Conservation (phyloP, 2,113 vertebrate species). For the Lamprotornis superbus region DNA sequence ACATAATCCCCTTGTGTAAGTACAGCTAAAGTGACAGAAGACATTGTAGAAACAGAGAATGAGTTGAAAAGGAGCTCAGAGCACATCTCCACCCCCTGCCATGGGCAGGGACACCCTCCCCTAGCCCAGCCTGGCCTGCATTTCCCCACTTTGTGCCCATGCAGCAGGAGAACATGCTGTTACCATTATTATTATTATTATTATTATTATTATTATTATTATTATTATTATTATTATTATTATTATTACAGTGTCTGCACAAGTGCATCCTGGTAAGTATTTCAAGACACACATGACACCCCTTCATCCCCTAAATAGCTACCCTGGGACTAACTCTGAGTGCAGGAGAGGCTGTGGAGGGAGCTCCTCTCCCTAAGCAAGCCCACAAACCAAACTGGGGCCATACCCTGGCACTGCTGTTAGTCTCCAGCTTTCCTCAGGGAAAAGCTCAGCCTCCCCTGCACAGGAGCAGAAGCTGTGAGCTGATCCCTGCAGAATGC, state of each 20-base stretch:
- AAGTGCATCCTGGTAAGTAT: neutral
- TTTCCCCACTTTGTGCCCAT: neutral
- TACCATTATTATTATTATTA: neutral
- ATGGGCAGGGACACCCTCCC: neutral
- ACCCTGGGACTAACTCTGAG: neutral
- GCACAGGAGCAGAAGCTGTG: neutral
- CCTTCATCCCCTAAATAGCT: neutral
- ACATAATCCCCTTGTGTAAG: neutral
- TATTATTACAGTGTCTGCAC: neutral
- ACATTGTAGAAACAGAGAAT: rapidly evolving
- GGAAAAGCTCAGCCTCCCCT: neutral
- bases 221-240: too few species aligned
- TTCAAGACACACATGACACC: neutral
- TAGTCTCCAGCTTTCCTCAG: neutral
- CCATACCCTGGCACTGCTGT: rapidly evolving
- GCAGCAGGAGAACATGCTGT: neutral
- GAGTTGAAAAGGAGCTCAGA: neutral
- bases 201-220: too few species aligned
- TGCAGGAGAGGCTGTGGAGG: neutral
- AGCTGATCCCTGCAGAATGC: neutral
- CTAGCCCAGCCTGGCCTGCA: neutral
- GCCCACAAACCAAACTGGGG: neutral
- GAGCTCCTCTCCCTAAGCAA: neutral
- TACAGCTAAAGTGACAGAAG: neutral
- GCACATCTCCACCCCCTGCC: neutral